Evolutionary conservation across 2,888 invertebrate species (phyloP).

Genomic region (Eupithecia insigniata): DNA sequence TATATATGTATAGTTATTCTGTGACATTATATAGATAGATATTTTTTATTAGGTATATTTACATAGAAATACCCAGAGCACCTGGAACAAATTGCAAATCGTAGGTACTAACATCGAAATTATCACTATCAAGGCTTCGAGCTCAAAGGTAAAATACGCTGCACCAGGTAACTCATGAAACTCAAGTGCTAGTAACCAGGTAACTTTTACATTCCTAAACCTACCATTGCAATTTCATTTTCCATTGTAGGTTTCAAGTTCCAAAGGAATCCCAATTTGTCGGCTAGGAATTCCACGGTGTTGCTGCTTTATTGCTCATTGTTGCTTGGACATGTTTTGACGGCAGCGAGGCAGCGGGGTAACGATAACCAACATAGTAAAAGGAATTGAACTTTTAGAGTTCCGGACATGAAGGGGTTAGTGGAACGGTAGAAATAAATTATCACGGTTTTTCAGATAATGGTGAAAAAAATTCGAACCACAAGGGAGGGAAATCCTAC

Average conservation of each 20-base stretch:
- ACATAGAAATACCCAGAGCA: too few species aligned
- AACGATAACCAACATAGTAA: not conserved
- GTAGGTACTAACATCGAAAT: too few species aligned
- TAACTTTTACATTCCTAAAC: not conserved
- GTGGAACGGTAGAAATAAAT: not conserved
- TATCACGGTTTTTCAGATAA: not conserved
- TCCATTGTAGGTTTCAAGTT: slow-evolving; percentile 28
- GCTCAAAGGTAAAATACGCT: not conserved
- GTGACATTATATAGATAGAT: too few species aligned
- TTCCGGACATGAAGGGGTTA: not conserved
- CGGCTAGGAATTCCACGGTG: slow-evolving; percentile 36
- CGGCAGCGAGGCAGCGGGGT: slow-evolving; percentile 19
- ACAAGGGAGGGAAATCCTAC: too few species aligned
- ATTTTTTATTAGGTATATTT: too few species aligned
- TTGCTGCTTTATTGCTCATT: slow-evolving; percentile 48
- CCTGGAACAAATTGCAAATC: too few species aligned
- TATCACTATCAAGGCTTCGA: not conserved
- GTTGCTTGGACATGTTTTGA: slow-evolving; percentile 48
- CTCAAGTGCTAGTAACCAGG: not conserved
- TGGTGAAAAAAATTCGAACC: not conserved
- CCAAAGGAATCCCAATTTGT: slow-evolving; percentile 40
- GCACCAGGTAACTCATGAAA: not conserved
- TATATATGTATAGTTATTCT: too few species aligned
- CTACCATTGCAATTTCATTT: slow-evolving; percentile 16
- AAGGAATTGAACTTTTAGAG: not conserved